Evolutionary conservation across 1,140 invertebrate species (phyloP).

Genomic region (Orius laevigatus): DNA sequence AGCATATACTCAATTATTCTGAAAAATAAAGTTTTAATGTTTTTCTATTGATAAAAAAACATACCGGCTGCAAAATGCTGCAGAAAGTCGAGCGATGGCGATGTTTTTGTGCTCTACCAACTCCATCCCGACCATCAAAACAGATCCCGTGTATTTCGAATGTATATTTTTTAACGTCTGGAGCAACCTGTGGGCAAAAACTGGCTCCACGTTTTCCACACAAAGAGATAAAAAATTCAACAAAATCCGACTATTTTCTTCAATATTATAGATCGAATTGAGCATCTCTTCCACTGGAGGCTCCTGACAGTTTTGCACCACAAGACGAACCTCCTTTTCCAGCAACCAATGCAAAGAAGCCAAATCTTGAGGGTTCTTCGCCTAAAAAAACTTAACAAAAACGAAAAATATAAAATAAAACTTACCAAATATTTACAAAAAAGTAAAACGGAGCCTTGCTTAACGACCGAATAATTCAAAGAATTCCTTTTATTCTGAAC

Average conservation of each 20-base stretch:
- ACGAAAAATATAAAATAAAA: conserved; percentile 13
- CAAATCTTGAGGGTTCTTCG: conserved; percentile 36
- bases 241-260: conserved; percentile 7
- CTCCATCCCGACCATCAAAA: conserved; percentile 41
- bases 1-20: conserved; percentile 40
- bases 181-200: conserved; percentile 33
- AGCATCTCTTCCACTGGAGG: conserved; percentile 19
- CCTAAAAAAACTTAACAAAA: conserved; percentile 26
- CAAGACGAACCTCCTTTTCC: conserved; percentile 34
- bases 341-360: conserved; percentile 39
- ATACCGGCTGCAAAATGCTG: conserved; percentile 34
- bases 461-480: conserved; percentile 25
- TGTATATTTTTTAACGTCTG: conserved; percentile 49
- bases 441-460: conserved; percentile 31
- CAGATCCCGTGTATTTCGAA: conserved; percentile 41
- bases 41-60: conserved; percentile 1
- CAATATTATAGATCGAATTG: conserved; percentile 4
- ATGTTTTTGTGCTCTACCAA: conserved; percentile 41
- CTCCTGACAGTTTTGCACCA: conserved; percentile 31
- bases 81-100: conserved; percentile 38
- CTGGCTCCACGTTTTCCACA: conserved; percentile 1
- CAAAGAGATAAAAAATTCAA: conserved; percentile 5
- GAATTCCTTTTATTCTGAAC: conserved; percentile 28
- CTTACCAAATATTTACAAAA: conserved; percentile 54
- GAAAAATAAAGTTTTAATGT: conserved; percentile 7